Conservation (phyloP, 2,797 vertebrate genomes). For the Sphaeramia orbicularis region DNA sequence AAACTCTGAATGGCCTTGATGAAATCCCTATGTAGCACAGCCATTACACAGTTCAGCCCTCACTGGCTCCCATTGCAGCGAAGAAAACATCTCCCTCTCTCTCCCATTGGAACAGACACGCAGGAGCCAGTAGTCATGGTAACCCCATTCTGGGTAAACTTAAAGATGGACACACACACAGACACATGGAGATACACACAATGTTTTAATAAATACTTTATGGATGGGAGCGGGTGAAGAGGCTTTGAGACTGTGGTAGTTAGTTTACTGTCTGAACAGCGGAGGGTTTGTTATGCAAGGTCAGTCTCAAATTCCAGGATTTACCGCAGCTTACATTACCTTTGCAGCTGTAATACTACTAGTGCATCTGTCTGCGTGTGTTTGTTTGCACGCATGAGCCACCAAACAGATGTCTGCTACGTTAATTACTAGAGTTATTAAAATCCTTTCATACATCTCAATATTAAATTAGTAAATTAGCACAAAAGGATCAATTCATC, state of each 20-base stretch:
- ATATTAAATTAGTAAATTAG: constrained; percentile 12
- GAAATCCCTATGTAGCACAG: constrained; percentile 76
- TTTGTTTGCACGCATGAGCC: constrained; percentile 8
- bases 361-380: constrained; percentile 21
- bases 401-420: constrained; percentile 23
- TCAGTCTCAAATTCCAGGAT: constrained; percentile 36
- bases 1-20: constrained; percentile 82
- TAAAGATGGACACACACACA: constrained; percentile 66
- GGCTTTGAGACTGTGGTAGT: constrained; percentile 33
- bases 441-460: constrained; percentile 17
- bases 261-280: constrained; percentile 39
- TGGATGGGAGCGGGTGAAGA: constrained; percentile 43
- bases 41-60: constrained; percentile 74
- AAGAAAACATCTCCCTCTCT: constrained; percentile 53
- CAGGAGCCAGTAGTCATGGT: constrained; percentile 84
- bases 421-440: constrained; percentile 13
- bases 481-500: constrained; percentile 10
- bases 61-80: constrained; percentile 45
- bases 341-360: constrained; percentile 3
- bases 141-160: constrained; percentile 82
- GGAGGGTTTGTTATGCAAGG: constrained; percentile 37
- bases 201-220: constrained; percentile 70
- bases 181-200: constrained; percentile 33
- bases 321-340: constrained; percentile 27
- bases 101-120: constrained; percentile 68